These are phyloP conservation scores for Pomatostomus ruficeps DNA, from an alignment of 2,113 vertebrate species.

Conservation along the genomic window DNA sequence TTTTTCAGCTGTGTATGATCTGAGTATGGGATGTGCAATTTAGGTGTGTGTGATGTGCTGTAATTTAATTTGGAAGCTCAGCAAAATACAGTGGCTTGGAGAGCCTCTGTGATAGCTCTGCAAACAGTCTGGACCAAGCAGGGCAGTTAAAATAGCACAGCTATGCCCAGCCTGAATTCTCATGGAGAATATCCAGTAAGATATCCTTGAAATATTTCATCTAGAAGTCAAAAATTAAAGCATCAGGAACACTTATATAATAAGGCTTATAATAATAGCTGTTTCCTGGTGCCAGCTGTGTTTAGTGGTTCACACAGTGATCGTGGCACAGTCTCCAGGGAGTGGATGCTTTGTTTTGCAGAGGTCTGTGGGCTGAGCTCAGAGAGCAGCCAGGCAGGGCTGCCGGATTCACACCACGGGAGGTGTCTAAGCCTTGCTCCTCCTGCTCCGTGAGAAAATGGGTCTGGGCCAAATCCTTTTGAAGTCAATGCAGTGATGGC, in stretches of 20 bases:
- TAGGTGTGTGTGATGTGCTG: neutral
- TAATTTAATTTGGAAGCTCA: neutral
- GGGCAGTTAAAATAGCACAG: neutral
- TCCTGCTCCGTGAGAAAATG: neutral
- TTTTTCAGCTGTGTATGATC: neutral
- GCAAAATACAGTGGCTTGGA: neutral
- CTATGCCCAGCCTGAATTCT: neutral
- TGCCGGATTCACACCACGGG: neutral
- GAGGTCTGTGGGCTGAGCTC: neutral
- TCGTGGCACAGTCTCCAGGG: neutral
- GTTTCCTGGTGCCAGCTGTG: neutral
- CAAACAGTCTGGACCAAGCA: neutral
- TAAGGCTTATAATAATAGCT: neutral
- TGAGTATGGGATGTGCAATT: neutral
- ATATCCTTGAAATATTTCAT: neutral
- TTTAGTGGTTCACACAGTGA: neutral
- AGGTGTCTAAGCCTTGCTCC: neutral
- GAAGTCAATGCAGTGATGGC: neutral
- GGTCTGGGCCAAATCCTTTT: neutral
- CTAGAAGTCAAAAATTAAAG: neutral
- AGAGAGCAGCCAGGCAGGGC: neutral
- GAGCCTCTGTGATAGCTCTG: neutral
- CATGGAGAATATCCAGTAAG: neutral
- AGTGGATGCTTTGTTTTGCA: neutral
- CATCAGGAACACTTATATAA: neutral